These are phyloP conservation scores for Caenorhabditis doughertyi DNA, from an alignment of 2,888 invertebrate genomes.

Conservation along the genomic window DNA sequence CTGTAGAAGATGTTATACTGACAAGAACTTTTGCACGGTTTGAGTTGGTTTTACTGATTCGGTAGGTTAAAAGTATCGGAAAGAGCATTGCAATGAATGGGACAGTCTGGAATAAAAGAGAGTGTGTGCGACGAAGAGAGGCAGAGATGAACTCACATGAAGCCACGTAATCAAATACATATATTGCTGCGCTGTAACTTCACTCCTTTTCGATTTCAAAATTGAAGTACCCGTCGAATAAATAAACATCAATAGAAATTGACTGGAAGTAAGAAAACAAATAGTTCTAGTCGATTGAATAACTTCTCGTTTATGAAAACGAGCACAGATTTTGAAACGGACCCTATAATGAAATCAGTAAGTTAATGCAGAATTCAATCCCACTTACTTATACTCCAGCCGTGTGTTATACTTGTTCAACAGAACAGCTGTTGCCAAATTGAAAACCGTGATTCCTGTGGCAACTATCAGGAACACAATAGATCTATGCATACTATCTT, in stretches of 20 bases:
- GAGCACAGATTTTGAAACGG: constrained; percentile 22
- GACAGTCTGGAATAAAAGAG: constrained; percentile 42
- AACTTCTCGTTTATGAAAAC: constrained; percentile 38
- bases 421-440: constrained; percentile 3
- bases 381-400: constrained; percentile 39
- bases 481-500: not conserved
- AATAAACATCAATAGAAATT: constrained; percentile 29
- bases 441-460: constrained; percentile 4
- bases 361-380: not conserved
- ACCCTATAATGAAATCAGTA: not conserved
- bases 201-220: not conserved
- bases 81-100: constrained; percentile 34
- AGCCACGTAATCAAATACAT: too few species aligned
- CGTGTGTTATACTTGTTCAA: constrained; percentile 28
- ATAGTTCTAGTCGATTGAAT: constrained; percentile 38
- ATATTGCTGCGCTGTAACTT: too few species aligned
- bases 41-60: not conserved
- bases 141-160: not conserved
- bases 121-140: too few species aligned
- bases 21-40: not conserved
- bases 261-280: constrained; percentile 25
- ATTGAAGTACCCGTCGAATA: constrained; percentile 7
- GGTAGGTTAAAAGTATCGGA: constrained; percentile 22
- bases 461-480: not conserved
- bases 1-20: not conserved